Evolutionary conservation across 2,888 invertebrate species (phyloP).

Genomic region (Cylindroiulus punctatus): DNA sequence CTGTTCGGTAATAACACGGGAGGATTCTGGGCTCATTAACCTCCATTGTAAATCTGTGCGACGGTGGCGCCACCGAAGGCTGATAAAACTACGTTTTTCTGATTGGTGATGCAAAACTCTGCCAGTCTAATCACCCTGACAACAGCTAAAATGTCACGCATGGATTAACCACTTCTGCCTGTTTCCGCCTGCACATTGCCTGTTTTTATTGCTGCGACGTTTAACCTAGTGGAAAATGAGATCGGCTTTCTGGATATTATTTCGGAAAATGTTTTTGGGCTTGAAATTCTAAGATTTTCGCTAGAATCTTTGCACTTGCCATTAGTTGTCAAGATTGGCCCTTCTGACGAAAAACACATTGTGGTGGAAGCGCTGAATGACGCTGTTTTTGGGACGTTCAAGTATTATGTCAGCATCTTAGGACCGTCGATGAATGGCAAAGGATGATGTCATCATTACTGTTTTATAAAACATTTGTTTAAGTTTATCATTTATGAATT

Average conservation of each 20-base stretch:
- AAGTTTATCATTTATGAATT: too few species aligned
- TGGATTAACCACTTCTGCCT: conserved; percentile 6
- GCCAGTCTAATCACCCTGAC: conserved; percentile 26
- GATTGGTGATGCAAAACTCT: conserved; percentile 34
- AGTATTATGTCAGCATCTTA: too few species aligned
- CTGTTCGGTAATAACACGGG: neutral
- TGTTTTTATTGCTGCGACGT: neutral
- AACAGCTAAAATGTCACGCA: conserved; percentile 39
- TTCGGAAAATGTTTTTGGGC: too few species aligned
- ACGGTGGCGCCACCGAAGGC: neutral
- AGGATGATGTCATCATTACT: too few species aligned
- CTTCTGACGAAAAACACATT: too few species aligned
- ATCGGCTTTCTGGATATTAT: neutral
- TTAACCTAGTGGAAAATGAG: neutral
- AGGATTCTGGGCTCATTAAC: conserved; percentile 41
- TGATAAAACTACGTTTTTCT: conserved; percentile 24
- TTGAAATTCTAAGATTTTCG: too few species aligned
- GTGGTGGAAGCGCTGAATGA: too few species aligned
- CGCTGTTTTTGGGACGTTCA: too few species aligned
- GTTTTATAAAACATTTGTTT: too few species aligned
- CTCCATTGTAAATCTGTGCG: neutral
- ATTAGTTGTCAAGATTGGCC: too few species aligned
- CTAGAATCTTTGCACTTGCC: too few species aligned
- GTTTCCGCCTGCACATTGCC: neutral
- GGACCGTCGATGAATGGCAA: too few species aligned